Evolutionary conservation across 2,888 invertebrate species (phyloP).

Genomic region (Eristalis intricaria): DNA sequence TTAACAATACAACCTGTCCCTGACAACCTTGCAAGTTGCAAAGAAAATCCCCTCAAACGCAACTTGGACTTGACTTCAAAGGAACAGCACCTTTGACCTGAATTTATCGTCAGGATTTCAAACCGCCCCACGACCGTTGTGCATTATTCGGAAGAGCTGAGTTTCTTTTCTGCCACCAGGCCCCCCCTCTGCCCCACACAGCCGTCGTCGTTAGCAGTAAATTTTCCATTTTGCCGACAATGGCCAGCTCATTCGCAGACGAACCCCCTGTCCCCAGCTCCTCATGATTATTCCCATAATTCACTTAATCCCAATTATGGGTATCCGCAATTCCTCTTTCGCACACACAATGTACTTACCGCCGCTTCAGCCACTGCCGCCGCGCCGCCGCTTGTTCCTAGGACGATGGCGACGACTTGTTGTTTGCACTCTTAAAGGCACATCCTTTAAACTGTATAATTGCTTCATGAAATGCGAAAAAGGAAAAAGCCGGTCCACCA

Average conservation of each 20-base stretch:
- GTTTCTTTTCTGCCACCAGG: neutral
- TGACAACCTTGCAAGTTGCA: too few species aligned
- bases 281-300: constrained; percentile 27
- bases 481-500: neutral
- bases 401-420: constrained; percentile 1
- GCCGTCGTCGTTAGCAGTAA: neutral
- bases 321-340: constrained; percentile 1
- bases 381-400: too few species aligned
- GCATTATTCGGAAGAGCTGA: too few species aligned
- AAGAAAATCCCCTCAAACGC: too few species aligned
- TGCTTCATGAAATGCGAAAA: constrained; percentile 19
- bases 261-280: neutral
- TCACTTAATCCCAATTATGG: constrained; percentile 54
- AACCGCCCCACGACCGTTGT: too few species aligned
- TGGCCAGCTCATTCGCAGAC: neutral
- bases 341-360: constrained; percentile 11
- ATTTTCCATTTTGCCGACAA: neutral
- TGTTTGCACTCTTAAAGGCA: constrained; percentile 47
- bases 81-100: too few species aligned
- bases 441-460: constrained; percentile 37
- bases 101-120: too few species aligned
- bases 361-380: neutral
- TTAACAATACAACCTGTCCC: too few species aligned
- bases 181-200: neutral
- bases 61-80: too few species aligned